These are phyloP conservation scores for Oegoconia quadripuncta DNA, from an alignment of 2,888 invertebrate genomes.

Conservation along the genomic window DNA sequence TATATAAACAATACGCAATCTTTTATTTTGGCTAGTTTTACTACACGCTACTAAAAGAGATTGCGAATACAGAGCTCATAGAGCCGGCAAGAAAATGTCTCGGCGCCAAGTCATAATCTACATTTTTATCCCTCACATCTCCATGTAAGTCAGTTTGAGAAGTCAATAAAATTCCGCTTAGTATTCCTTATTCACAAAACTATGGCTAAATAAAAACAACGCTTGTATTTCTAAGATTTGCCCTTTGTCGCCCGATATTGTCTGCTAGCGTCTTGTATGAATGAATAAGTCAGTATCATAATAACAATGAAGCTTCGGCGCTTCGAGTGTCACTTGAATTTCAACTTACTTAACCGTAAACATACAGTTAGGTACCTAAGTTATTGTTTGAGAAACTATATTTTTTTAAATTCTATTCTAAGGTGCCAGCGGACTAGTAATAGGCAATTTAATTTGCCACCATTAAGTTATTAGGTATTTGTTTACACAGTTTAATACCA, in stretches of 20 bases:
- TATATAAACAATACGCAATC: conserved; percentile 33
- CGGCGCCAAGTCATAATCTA: conserved; percentile 38
- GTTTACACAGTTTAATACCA: too few relatives aligned
- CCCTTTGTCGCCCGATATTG: conserved; percentile 31
- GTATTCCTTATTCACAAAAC: conserved; percentile 42
- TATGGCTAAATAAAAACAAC: conserved; percentile 36
- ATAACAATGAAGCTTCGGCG: too few relatives aligned
- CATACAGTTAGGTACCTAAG: too few relatives aligned
- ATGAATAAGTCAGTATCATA: conserved; percentile 1
- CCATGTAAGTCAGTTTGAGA: conserved; percentile 34
- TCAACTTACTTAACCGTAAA: too few relatives aligned
- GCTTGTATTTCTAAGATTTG: conserved; percentile 38
- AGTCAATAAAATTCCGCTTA: conserved; percentile 51
- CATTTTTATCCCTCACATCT: conserved; percentile 42
- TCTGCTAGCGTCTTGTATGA: conserved; percentile 16
- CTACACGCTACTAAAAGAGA: conserved; percentile 37
- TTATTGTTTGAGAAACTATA: too few relatives aligned
- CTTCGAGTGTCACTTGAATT: too few relatives aligned
- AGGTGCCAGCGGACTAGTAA: too few relatives aligned
- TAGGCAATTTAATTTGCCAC: too few relatives aligned
- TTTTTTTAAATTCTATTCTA: too few relatives aligned
- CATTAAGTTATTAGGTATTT: too few relatives aligned
- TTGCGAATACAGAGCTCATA: conserved; percentile 28
- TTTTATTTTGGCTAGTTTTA: conserved; percentile 42
- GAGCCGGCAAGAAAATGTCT: conserved; percentile 27